Conservation (phyloP, 2,113 vertebrate species). For the Enhydra lutris region DNA sequence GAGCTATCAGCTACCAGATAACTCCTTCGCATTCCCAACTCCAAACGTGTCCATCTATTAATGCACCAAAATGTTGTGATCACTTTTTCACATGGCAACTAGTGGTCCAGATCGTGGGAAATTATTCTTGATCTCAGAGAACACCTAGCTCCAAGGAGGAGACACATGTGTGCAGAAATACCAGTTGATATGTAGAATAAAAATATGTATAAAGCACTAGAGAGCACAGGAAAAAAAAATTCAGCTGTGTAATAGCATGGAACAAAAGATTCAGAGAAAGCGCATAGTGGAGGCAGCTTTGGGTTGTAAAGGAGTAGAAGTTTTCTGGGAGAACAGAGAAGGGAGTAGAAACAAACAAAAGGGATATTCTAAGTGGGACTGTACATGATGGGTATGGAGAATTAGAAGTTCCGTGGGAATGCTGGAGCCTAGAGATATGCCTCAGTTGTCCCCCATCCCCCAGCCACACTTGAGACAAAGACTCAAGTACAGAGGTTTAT, state of each 20-base stretch:
- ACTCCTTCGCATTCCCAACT: neutral
- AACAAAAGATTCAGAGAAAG: neutral
- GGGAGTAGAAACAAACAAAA: neutral
- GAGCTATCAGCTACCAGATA: neutral
- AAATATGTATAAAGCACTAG: neutral
- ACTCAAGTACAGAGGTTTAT: neutral
- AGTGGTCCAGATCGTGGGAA: neutral
- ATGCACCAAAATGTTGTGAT: neutral
- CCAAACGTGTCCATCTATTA: neutral
- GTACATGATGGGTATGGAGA: rapidly evolving
- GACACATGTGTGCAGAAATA: neutral
- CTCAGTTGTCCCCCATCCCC: neutral
- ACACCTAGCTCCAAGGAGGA: neutral
- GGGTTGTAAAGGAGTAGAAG: neutral
- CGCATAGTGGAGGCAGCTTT: neutral
- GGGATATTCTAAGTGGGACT: neutral
- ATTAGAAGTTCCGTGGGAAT: neutral
- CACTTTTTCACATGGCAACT: neutral
- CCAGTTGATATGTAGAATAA: neutral
- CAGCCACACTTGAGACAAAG: neutral
- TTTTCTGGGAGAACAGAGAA: neutral
- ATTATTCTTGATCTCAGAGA: neutral
- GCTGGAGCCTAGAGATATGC: no score
- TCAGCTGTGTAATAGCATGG: neutral
- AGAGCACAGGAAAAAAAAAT: neutral